Conservation (phyloP, 2,888 invertebrate species). For the Drosophila ustulata region DNA sequence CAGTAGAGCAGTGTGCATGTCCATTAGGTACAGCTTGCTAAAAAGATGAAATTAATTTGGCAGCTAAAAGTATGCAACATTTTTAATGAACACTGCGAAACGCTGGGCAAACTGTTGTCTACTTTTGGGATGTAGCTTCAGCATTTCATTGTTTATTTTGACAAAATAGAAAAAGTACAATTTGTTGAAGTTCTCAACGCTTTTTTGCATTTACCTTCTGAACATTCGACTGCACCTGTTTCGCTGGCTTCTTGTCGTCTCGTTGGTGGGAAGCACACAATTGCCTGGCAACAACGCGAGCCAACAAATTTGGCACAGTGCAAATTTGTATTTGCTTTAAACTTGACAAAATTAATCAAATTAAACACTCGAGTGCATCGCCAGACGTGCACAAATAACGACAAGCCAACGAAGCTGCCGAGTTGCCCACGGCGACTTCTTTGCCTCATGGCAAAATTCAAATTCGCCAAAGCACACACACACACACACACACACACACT, state of each 20-base stretch:
- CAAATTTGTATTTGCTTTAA: conserved; percentile 78
- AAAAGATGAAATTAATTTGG: conserved; percentile 18
- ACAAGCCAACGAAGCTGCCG: conserved; percentile 34
- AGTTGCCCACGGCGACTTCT: conserved; percentile 51
- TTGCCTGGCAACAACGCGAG: conserved; percentile 47
- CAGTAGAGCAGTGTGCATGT: background rate
- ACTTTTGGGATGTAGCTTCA: conserved; percentile 35
- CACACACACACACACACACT: conserved; percentile 46
- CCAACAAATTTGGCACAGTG: conserved; percentile 71
- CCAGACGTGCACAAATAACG: conserved; percentile 81
- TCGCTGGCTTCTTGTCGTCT: background rate
- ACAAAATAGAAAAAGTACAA: conserved; percentile 19
- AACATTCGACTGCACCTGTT: conserved; percentile 42
- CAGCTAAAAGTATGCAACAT: conserved; percentile 43
- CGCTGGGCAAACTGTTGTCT: conserved; percentile 33
- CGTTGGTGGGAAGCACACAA: conserved; percentile 35
- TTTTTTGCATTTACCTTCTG: conserved; percentile 15
- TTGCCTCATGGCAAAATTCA: conserved; percentile 65
- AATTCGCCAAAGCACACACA: conserved; percentile 62
- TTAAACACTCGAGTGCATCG: conserved; percentile 83
- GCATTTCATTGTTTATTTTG: conserved; percentile 34
- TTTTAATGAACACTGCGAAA: background rate
- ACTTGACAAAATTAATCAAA: conserved; percentile 83
- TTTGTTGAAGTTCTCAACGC: conserved; percentile 31
- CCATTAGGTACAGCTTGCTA: conserved; percentile 4